Evolutionary conservation across 2,113 vertebrate genomes (phyloP), one percentile per base, ranked within the genome.

Genomic region (Collichthys lucidus): DNA sequence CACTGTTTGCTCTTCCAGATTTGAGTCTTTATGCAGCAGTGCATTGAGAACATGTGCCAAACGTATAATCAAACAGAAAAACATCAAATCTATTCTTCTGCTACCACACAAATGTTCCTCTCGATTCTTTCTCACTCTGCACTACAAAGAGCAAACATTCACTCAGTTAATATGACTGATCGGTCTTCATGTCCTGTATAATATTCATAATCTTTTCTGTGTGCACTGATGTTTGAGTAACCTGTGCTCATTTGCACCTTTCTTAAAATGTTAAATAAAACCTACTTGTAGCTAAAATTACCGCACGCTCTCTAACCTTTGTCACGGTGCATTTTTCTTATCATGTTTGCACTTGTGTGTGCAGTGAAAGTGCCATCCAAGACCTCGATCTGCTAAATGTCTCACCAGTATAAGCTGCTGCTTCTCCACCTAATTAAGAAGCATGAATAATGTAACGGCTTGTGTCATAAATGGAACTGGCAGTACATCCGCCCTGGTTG

Each of bases 341-440:
- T 77, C 42, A 26, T 47, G 50, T 61, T 79, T 83, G 62, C 57
- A 71, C 81, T 75, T 79, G 62, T 80, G 62, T 80, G 11, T 56
- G 68, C 35, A 8, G 59, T 42, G 8, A 83, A 83, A 81, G 67
- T 77, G 4, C 16, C 76, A 81, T 79, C 74, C 56, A 65, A 83
- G 44, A 80, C 59, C 69, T 24, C 22, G 3, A 84, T 80, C 26
- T 63, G 31, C 63, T 72, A 47, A 77, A 60, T 80, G 66, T 73
- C 77, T 77, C 56, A 81, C 55, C 65, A 69, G 15, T 61, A 71
- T 82, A 86, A 88, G 71, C 83, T 71, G 68, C 77, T 53, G 75
- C 83, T 80, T 84, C 73, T 16, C 82, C 53, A 73, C 40, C 83
- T 83, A 79, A 90, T 90, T 86, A 92, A 86, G 72, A 84, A 55